Base-by-base conservation (phyloP, 1,140 invertebrate species). In the Atta cephalotes region DNA sequence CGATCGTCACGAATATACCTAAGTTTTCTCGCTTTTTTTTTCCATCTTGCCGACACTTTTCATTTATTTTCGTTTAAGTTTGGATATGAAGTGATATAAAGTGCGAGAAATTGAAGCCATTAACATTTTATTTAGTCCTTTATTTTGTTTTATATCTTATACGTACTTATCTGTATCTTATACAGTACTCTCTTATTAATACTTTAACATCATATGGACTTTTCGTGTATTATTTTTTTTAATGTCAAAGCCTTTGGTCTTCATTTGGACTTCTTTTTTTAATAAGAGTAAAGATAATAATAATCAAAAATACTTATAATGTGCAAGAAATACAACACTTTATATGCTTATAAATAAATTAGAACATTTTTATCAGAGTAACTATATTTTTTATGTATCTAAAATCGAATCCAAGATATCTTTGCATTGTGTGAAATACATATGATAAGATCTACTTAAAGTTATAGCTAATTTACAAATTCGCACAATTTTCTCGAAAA, bases 1-100 rank as follows among this genome's bases (percentile, higher is more conserved):
- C 77, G 87, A 89, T 79, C 56, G 63, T 16, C 12, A 12, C 3
- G 9, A n/a, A 60, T 62, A 76, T 16, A 49, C 12, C 18, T 45
- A 62, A 65, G 25, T 35, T 49, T 12, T 60, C 21, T 21, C 12
- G 39, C 14, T 21, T 60, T 72, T 49, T 58, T 35, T 49, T 45
- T 35, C 1, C 1, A 25, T 16, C 16, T 14, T 12, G 39, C 14
- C 58, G 16, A 80, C 2, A n/a, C 77, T 68, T 53, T 49, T 5
- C 66, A 10, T 45, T 12, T 25, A 39, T 81, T 72, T 72, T 71
- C 58, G 16, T 35, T 80, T 10, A 18, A 14, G 53, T 28, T 63
- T 39, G 35, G 21, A 81, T 9, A 2, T 0, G 31, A 12, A 10
- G n/a, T 21, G 31, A 25, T 58, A 25, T 58, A 14, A 31, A 21